A percentile compares a stretch with the other conserved stretches of the same genome.
phyloP scores from a whole-genome alignment of 2,113 vertebrate species.

The Xiphophorus maculatus region DNA sequence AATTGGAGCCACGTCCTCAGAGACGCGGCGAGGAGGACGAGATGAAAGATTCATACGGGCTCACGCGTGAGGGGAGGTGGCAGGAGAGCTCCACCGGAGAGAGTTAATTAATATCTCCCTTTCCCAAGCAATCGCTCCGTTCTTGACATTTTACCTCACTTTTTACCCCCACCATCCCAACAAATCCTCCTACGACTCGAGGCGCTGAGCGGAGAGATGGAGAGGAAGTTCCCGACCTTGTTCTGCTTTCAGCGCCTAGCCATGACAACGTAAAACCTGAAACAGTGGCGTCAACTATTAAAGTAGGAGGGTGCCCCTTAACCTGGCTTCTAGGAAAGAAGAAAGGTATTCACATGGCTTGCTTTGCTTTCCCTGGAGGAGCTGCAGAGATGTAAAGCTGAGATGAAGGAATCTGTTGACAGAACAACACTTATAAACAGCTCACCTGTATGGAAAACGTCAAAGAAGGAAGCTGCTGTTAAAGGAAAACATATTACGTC shows the following conservation, averaged over 20 bases:
- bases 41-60: slow-evolving; percentile 72
- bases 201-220: slow-evolving; percentile 42
- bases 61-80: slow-evolving; percentile 39
- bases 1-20: slow-evolving; percentile 55
- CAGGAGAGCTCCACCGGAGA: slow-evolving; percentile 64
- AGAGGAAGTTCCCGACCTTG: slow-evolving; percentile 69
- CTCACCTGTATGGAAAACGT: not conserved
- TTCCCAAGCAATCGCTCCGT: slow-evolving; percentile 69
- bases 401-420: not conserved
- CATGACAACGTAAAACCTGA: slow-evolving; percentile 64
- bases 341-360: not conserved
- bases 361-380: not conserved
- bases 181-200: slow-evolving; percentile 59
- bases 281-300: slow-evolving; percentile 55
- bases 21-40: slow-evolving; percentile 50
- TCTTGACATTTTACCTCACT: slow-evolving; percentile 76
- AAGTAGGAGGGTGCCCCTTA: slow-evolving; percentile 27
- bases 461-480: not conserved
- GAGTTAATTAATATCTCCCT: slow-evolving; percentile 76
- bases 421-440: too few relatives aligned
- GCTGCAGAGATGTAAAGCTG: not conserved
- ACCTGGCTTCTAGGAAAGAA: slow-evolving; percentile 38
- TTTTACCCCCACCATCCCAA: slow-evolving; percentile 39
- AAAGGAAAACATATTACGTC: not conserved
- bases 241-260: slow-evolving; percentile 51